A percentile compares a stretch with the other conserved stretches of the same genome.
phyloP scores from a whole-genome alignment of 2,888 invertebrate species.

The Pristionchus fissidentatus region DNA sequence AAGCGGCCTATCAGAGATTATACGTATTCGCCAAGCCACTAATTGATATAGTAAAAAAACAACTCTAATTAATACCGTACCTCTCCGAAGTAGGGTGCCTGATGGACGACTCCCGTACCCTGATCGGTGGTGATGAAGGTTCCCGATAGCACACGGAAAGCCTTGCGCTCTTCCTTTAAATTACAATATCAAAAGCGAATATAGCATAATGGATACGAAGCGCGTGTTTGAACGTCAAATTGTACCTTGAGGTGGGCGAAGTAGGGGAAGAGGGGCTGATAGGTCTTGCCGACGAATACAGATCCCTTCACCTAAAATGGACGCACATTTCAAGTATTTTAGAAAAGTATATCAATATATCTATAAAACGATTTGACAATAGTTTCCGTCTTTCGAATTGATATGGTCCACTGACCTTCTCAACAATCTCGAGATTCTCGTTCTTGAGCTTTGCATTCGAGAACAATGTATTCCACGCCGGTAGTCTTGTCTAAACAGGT shows the following conservation, averaged over 20 bases:
- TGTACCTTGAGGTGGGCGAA: constrained; percentile 81
- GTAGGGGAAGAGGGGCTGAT: constrained; percentile 92
- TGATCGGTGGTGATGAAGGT: constrained; percentile 94
- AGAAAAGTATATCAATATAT: too few relatives aligned
- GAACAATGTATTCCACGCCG: constrained; percentile 67
- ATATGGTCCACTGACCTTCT: constrained; percentile 80
- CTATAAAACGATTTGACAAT: too few relatives aligned
- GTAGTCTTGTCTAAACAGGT: constrained; percentile 63
- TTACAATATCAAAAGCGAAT: background rate
- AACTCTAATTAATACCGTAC: constrained; percentile 65
- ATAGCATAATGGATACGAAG: constrained; percentile 81
- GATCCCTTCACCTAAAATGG: constrained; percentile 81
- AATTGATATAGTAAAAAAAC: background rate
- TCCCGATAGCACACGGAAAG: constrained; percentile 87
- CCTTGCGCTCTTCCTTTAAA: constrained; percentile 57
- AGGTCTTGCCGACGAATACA: constrained; percentile 85
- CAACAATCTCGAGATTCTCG: constrained; percentile 86
- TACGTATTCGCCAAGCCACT: background rate
- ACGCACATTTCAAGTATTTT: background rate
- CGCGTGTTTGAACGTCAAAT: too few relatives aligned
- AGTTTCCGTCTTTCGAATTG: too few relatives aligned
- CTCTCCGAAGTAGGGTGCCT: constrained; percentile 97
- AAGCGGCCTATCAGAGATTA: constrained; percentile 85
- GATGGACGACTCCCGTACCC: constrained; percentile 97
- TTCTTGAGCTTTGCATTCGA: constrained; percentile 76